A percentile compares a stretch with the other conserved stretches of the same genome.
Evolutionary conservation across 2,888 invertebrate genomes (phyloP).

Genomic region (Belgica antarctica): DNA sequence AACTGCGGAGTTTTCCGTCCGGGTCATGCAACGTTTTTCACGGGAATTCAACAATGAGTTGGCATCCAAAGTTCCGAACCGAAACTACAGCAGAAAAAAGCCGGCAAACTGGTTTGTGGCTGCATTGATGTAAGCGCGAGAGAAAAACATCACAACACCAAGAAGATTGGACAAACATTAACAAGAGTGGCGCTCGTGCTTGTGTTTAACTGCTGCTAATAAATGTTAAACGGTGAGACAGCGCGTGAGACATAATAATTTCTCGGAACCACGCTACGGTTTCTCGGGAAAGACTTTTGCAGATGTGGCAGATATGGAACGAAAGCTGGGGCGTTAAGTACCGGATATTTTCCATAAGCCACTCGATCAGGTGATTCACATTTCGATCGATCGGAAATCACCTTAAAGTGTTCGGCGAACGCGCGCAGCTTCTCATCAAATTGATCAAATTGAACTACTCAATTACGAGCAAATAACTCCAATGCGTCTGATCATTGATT

Average conservation of each 20-base stretch:
- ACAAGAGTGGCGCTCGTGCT: conserved; percentile 19
- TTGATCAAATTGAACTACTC: no score
- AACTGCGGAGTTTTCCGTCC: neutral
- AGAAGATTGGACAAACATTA: conserved; percentile 7
- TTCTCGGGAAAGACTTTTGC: neutral
- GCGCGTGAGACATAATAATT: conserved; percentile 14
- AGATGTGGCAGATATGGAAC: neutral
- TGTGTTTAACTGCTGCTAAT: neutral
- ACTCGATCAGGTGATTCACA: neutral
- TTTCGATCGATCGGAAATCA: neutral
- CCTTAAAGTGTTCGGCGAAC: no score
- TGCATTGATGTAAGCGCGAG: neutral
- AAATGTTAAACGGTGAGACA: neutral
- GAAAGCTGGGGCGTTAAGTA: neutral
- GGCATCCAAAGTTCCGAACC: no score
- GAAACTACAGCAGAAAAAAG: no score
- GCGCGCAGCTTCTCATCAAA: no score
- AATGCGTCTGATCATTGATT: no score
- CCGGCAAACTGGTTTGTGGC: conserved; percentile 14
- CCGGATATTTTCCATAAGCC: neutral
- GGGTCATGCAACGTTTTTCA: neutral
- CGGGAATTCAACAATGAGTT: neutral
- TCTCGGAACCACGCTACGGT: conserved; percentile 7
- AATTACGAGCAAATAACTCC: no score
- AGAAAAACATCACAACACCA: conserved; percentile 24